A percentile compares a stretch with the other conserved stretches of the same genome.
Conservation (phyloP, 2,888 invertebrate genomes). For the Epinotia ramella region DNA sequence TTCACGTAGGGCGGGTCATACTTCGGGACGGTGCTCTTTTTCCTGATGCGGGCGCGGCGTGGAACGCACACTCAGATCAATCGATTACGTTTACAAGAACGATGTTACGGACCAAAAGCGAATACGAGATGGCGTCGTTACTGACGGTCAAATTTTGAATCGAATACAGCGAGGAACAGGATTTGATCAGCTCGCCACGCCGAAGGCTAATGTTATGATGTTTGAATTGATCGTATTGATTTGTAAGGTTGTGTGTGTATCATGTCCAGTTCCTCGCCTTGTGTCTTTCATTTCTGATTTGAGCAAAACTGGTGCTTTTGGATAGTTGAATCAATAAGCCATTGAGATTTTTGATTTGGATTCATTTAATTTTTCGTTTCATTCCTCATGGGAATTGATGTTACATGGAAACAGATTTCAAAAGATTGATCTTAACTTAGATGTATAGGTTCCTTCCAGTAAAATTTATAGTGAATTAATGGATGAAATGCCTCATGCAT, state of each 20-base stretch:
- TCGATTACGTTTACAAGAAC: constrained; percentile 81
- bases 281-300: constrained; percentile 57
- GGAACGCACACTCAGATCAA: constrained; percentile 85
- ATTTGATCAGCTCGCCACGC: constrained; percentile 49
- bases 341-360: constrained; percentile 64
- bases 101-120: constrained; percentile 57
- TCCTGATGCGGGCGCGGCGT: constrained; percentile 87
- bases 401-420: constrained; percentile 68
- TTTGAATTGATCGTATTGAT: constrained; percentile 22
- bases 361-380: constrained; percentile 81
- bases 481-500: constrained; percentile 39
- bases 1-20: constrained; percentile 95
- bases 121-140: constrained; percentile 66
- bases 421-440: constrained; percentile 78
- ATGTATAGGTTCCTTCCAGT: constrained; percentile 77
- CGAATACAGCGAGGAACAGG: constrained; percentile 54
- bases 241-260: constrained; percentile 42
- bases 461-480: constrained; percentile 55
- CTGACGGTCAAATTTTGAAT: constrained; percentile 49
- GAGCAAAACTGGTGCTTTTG: constrained; percentile 81
- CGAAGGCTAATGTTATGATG: background rate
- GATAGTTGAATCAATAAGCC: constrained; percentile 70
- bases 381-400: constrained; percentile 83
- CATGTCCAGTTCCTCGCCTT: constrained; percentile 58
- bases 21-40: constrained; percentile 95